Conservation (phyloP, 2,113 vertebrate species). For the Neodontobutis hainanensis region DNA sequence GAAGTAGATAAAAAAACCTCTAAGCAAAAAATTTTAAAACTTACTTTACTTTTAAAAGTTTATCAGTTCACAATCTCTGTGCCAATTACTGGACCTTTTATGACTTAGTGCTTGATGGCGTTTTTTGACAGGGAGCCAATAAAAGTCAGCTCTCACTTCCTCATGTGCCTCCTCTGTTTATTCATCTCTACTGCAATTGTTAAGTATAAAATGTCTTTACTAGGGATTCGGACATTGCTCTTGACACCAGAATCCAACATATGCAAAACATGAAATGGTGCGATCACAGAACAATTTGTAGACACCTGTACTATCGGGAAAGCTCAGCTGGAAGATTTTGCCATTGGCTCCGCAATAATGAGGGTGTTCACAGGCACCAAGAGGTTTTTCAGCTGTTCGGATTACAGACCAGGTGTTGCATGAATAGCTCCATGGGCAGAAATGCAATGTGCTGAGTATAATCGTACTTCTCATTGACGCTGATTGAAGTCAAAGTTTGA, state of each 20-base stretch:
- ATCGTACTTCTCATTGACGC: conserved; percentile 39
- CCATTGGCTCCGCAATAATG: conserved; percentile 16
- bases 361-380: conserved; percentile 17
- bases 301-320: conserved; percentile 26
- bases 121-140: too few relatives aligned
- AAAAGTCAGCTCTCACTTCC: too few relatives aligned
- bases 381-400: conserved; percentile 45
- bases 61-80: too few relatives aligned
- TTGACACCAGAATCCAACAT: conserved; percentile 14
- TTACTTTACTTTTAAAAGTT: too few relatives aligned
- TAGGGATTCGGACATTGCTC: background rate
- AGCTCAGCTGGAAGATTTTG: conserved; percentile 24
- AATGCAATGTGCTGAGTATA: conserved; percentile 35
- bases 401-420: conserved; percentile 47
- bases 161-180: too few relatives aligned
- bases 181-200: too few relatives aligned
- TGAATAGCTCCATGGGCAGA: conserved; percentile 21
- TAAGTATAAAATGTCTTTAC: background rate
- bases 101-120: too few relatives aligned
- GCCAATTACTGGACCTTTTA: too few relatives aligned
- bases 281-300: conserved; percentile 26
- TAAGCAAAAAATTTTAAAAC: too few relatives aligned
- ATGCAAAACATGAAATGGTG: conserved; percentile 29
- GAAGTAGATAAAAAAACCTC: too few relatives aligned
- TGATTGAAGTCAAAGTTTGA: conserved; percentile 40